Evolutionary conservation across 2,888 invertebrate genomes (phyloP).

Genomic region (Tortrix viridana): DNA sequence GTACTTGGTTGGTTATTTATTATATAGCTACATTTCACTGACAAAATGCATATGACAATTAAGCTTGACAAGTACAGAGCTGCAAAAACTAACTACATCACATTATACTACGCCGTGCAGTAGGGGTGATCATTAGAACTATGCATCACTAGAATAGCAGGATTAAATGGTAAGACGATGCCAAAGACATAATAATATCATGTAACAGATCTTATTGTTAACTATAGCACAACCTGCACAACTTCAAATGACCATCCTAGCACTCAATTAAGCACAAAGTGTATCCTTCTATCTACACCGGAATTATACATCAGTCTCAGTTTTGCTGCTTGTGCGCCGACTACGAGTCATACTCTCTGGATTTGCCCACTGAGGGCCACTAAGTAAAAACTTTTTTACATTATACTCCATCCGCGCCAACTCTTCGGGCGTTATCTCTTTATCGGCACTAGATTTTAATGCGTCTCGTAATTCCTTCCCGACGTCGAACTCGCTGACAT

Average conservation of each 20-base stretch:
- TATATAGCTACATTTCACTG: conserved; percentile 1
- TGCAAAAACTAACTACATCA: conserved; percentile 26
- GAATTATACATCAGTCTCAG: conserved; percentile 83
- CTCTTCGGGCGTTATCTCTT: conserved; percentile 81
- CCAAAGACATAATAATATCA: conserved; percentile 1
- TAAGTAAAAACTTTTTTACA: conserved; percentile 89
- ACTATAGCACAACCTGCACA: conserved; percentile 42
- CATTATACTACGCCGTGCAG: conserved; percentile 24
- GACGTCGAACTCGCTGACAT: conserved; percentile 52
- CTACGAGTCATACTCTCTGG: conserved; percentile 62
- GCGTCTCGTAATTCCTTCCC: conserved; percentile 59
- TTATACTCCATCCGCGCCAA: conserved; percentile 90
- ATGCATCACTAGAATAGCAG: conserved; percentile 14
- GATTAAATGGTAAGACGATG: conserved; percentile 7
- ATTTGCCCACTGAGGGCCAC: conserved; percentile 77
- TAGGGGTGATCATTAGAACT: conserved; percentile 18
- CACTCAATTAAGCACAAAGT: conserved; percentile 51
- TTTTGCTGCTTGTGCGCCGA: conserved; percentile 81
- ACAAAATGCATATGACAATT: conserved; percentile 14
- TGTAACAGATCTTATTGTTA: conserved; percentile 2
- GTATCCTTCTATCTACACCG: conserved; percentile 54
- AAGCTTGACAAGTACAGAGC: conserved; percentile 28
- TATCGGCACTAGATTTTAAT: conserved; percentile 63
- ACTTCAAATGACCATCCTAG: conserved; percentile 44
- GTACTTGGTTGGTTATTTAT: background rate